phyloP scores from a whole-genome alignment of 1,140 invertebrate genomes.

The Drosophila kikkawai region DNA sequence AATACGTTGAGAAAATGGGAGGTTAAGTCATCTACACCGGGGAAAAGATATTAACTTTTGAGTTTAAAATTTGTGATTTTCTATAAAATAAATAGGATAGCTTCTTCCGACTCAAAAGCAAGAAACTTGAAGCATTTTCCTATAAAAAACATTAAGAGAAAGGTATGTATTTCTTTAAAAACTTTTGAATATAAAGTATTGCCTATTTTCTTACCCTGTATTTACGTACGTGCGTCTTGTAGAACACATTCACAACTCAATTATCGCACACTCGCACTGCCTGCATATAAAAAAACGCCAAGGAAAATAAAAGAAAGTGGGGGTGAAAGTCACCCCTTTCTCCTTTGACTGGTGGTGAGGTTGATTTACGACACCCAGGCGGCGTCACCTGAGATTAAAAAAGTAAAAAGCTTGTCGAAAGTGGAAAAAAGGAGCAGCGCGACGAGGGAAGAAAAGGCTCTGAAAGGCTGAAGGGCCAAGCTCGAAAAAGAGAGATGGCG shows the following conservation, averaged over 20 bases:
- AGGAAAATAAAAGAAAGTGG: not conserved
- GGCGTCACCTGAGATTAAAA: constrained; percentile 85
- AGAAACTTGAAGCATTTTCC: no score
- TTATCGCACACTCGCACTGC: constrained; percentile 62
- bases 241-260: constrained; percentile 76
- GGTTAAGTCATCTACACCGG: constrained; percentile 1
- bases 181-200: not conserved
- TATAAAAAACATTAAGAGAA: not conserved
- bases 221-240: constrained; percentile 27
- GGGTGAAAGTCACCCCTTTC: constrained; percentile 58
- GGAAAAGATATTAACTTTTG: not conserved
- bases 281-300: not conserved
- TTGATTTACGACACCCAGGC: constrained; percentile 84
- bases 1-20: constrained; percentile 41
- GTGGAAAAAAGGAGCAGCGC: constrained; percentile 56
- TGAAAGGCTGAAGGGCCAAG: constrained; percentile 27
- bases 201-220: not conserved
- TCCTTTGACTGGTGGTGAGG: constrained; percentile 48
- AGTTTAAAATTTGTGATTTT: not conserved
- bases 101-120: no score
- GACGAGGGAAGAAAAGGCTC: constrained; percentile 10
- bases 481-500: constrained; percentile 37
- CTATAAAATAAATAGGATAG: no score
- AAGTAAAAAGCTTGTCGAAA: constrained; percentile 81
- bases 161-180: not conserved